Conservation (phyloP, 2,113 vertebrate genomes). For the Euleptes europaea region DNA sequence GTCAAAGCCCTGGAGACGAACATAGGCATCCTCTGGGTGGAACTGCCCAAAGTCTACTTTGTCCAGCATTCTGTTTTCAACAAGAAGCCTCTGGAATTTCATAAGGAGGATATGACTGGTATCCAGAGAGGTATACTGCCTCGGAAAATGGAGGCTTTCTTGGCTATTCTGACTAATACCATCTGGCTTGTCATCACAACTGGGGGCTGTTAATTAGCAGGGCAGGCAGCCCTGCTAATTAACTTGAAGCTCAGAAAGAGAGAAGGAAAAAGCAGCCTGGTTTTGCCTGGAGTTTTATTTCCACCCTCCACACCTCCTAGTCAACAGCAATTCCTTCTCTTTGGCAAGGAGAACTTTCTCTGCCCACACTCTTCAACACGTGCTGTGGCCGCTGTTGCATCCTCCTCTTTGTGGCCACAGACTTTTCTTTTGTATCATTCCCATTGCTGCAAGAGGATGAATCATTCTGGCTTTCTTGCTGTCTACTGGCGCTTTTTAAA, state of each 20-base stretch:
- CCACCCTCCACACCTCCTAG: not conserved
- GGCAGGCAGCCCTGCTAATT: not conserved
- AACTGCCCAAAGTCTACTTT: not conserved
- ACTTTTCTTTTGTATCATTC: not conserved
- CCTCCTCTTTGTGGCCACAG: constrained; percentile 34
- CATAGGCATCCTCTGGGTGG: too few relatives aligned
- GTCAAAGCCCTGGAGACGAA: too few relatives aligned
- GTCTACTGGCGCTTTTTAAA: not conserved
- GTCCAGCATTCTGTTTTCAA: not conserved
- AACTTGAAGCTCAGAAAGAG: not conserved
- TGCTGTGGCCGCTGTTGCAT: fast-evolving
- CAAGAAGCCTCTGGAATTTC: not conserved
- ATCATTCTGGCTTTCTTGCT: constrained; percentile 14
- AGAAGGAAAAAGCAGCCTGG: too few relatives aligned
- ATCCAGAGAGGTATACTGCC: not conserved
- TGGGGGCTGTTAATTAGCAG: not conserved
- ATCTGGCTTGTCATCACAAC: too few relatives aligned
- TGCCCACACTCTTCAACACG: constrained; percentile 18
- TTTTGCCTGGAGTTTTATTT: not conserved
- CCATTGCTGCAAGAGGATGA: constrained; percentile 25
- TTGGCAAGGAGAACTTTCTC: not conserved
- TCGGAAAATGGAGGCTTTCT: not conserved
- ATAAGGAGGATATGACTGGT: not conserved
- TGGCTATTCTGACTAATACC: not conserved
- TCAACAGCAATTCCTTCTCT: not conserved